Conservation (phyloP, 1,140 invertebrate species). For the Luehdorfia chinensis region DNA sequence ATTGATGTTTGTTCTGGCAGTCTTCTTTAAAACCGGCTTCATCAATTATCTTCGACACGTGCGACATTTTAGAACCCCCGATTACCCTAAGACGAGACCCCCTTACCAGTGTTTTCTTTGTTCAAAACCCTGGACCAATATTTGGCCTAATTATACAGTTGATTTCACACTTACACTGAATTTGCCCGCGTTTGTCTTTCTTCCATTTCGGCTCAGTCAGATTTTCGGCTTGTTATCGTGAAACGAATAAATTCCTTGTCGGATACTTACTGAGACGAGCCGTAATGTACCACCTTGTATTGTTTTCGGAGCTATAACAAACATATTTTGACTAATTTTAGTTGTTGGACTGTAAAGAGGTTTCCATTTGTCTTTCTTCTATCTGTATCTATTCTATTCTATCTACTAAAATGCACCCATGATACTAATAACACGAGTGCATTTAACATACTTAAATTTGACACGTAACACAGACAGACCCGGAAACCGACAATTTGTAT, state of each 20-base stretch:
- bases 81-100: conserved; percentile 45
- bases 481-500: too few relatives aligned
- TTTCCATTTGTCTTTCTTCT: too few relatives aligned
- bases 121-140: conserved; percentile 54
- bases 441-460: too few relatives aligned
- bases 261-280: neutral
- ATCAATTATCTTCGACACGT: too few relatives aligned
- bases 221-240: conserved; percentile 28
- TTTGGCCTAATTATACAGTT: conserved; percentile 65
- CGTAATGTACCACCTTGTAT: conserved; percentile 8
- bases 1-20: too few relatives aligned
- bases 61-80: conserved; percentile 41
- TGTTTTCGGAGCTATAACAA: neutral
- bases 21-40: too few relatives aligned
- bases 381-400: too few relatives aligned
- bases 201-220: conserved; percentile 30
- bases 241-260: conserved; percentile 14
- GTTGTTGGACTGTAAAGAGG: too few relatives aligned
- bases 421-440: too few relatives aligned
- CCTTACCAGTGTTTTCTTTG: conserved; percentile 61
- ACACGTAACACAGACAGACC: too few relatives aligned
- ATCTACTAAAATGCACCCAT: too few relatives aligned
- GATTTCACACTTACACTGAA: conserved; percentile 62
- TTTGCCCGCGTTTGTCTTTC: conserved; percentile 51
- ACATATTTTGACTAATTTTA: neutral